Evolutionary conservation across 2,888 invertebrate species (phyloP).

Genomic region (Andrena bucephala): DNA sequence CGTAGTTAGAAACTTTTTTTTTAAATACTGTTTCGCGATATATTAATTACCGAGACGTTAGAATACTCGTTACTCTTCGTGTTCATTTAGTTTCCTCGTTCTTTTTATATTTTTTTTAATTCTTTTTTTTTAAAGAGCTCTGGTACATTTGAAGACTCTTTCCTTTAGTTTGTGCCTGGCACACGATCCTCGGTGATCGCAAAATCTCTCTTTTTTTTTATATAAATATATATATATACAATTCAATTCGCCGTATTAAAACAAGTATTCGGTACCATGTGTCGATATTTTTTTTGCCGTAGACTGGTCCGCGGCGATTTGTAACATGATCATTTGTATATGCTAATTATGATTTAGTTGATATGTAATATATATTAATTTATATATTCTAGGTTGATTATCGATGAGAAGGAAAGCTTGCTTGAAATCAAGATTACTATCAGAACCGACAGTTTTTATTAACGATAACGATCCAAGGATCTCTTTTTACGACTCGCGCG

Average conservation of each 20-base stretch:
- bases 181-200: slow-evolving; percentile 8
- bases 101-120: not conserved
- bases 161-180: slow-evolving; percentile 22
- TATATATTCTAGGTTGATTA: slow-evolving; percentile 62
- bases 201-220: slow-evolving; percentile 10
- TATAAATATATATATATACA: not conserved
- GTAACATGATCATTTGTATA: slow-evolving; percentile 75
- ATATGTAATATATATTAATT: slow-evolving; percentile 74
- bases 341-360: slow-evolving; percentile 69
- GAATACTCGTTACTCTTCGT: slow-evolving; percentile 59
- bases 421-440: slow-evolving; percentile 75
- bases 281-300: slow-evolving; percentile 72
- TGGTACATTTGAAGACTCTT: slow-evolving; percentile 52
- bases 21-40: slow-evolving; percentile 31
- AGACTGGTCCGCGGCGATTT: slow-evolving; percentile 76
- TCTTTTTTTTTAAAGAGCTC: slow-evolving; percentile 31
- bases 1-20: slow-evolving; percentile 38
- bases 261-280: slow-evolving; percentile 68
- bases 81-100: slow-evolving; percentile 20
- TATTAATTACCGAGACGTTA: slow-evolving; percentile 33
- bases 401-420: slow-evolving; percentile 52
- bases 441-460: slow-evolving; percentile 37
- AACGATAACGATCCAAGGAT: slow-evolving; percentile 12
- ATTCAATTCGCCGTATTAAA: slow-evolving; percentile 43
- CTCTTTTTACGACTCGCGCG: not conserved